Evolutionary conservation across 2,113 vertebrate genomes (phyloP).

Genomic region (Laterallus jamaicensis): DNA sequence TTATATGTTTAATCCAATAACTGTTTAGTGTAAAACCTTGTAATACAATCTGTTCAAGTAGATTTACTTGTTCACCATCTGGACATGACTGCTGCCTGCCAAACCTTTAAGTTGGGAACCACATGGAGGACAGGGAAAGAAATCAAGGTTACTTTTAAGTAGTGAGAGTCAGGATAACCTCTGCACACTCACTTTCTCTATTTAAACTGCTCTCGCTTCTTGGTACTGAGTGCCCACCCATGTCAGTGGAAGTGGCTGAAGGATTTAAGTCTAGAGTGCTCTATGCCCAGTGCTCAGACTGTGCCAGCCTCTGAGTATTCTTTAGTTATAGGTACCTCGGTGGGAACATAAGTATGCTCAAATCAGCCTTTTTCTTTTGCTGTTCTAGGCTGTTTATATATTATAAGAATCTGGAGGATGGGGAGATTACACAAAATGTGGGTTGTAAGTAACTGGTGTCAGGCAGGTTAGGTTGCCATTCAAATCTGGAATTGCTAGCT

Average conservation of each 20-base stretch:
- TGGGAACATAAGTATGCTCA: background rate
- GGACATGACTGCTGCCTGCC: background rate
- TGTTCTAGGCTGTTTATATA: background rate
- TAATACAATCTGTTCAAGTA: constrained; percentile 38
- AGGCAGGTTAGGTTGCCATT: background rate
- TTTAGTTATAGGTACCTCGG: background rate
- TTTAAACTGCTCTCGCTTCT: background rate
- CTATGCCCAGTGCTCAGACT: background rate
- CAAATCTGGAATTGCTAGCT: background rate
- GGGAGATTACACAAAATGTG: background rate
- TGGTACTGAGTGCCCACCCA: background rate
- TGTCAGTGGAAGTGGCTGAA: background rate
- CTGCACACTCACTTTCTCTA: background rate
- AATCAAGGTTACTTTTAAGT: constrained; percentile 25
- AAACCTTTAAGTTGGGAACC: background rate
- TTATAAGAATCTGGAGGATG: background rate
- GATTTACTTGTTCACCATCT: constrained; percentile 51
- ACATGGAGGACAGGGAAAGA: background rate
- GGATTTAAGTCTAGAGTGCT: background rate
- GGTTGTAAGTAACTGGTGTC: background rate
- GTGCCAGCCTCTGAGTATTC: background rate
- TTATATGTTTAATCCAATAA: constrained; percentile 44
- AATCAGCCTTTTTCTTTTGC: background rate
- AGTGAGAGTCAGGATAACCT: background rate
- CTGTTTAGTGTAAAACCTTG: constrained; percentile 8